Base-by-base conservation (phyloP, 2,797 vertebrate genomes). In the Synanceia verrucosa region DNA sequence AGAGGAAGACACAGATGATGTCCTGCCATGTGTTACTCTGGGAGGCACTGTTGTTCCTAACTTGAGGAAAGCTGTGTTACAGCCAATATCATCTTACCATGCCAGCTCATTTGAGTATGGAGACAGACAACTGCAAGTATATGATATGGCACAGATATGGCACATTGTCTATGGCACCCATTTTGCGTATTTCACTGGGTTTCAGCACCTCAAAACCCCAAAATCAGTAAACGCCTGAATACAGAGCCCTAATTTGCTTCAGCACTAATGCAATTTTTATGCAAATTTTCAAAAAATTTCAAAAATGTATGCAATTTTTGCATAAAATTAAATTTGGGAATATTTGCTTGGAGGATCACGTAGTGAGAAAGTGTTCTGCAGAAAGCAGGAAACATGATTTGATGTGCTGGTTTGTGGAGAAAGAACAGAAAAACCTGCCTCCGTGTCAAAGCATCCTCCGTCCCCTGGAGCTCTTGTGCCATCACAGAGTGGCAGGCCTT, bases 1-100 rank as follows among this genome's bases (percentile, higher is more conserved):
- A 55, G 55, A 46, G 50, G 59, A 52, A 47, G 43, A 29, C 6
- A 62, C 29, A 41, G 39, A 77, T 73, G 44, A 55, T 83, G 85
- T 70, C 86, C 64, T 76, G 75, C 73, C 56, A 34, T 67, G 16
- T 70, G 39, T 81, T 73, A 71, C 86, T 89, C 57, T 73, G 76
- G 87, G 91, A 89, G 88, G 89, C 89, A 85, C 82, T 91, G 84
- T 88, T 92, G 91, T 73, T 80, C 81, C 82, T 82, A 69, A 57
- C 63, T 79, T 76, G 75, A 65, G 39, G 26, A 61, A 34, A 62
- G 23, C 60, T 73, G 59, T 21, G 33, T 53, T 64, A 13, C 44
- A 76, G 52, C 52, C 50, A 76, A 18, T 74, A 59, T 19, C 43
- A 57, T 58, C 0, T 59, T 48, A 53, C 67, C 28, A 65, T 46